Evolutionary conservation across 2,888 invertebrate species (phyloP).

Genomic region (Pyrrhosoma nymphula): DNA sequence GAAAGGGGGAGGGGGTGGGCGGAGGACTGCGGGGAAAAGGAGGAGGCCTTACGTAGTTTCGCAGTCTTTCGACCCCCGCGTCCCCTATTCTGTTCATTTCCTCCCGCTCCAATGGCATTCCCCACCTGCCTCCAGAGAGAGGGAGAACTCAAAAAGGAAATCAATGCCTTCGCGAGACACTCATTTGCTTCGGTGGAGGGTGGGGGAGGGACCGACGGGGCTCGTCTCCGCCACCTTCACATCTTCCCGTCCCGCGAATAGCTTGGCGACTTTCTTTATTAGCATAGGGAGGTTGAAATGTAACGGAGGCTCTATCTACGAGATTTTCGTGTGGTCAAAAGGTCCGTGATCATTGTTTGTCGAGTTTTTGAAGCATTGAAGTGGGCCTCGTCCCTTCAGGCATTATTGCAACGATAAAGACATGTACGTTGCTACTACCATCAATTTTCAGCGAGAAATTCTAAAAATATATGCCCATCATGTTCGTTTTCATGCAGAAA

Average conservation of each 20-base stretch:
- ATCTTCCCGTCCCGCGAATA: not conserved
- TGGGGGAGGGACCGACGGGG: not conserved
- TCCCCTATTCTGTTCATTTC: not conserved
- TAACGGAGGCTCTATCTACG: too few species aligned
- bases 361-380: too few species aligned
- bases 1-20: not conserved
- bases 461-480: too few species aligned
- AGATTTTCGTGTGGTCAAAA: too few species aligned
- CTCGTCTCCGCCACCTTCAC: not conserved
- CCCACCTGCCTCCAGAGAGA: not conserved
- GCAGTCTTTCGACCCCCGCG: not conserved
- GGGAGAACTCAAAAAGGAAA: conserved; percentile 4
- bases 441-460: too few species aligned
- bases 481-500: too few species aligned
- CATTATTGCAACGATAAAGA: too few species aligned
- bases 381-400: too few species aligned
- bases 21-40: not conserved
- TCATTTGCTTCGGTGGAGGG: not conserved
- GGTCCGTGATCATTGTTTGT: too few species aligned
- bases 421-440: too few species aligned
- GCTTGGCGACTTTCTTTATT: too few species aligned
- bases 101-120: not conserved
- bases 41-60: not conserved
- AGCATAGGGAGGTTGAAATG: too few species aligned
- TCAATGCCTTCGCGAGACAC: conserved; percentile 14